Evolutionary conservation across 2,888 invertebrate species (phyloP).

Genomic region (Trachelus troglodyta): DNA sequence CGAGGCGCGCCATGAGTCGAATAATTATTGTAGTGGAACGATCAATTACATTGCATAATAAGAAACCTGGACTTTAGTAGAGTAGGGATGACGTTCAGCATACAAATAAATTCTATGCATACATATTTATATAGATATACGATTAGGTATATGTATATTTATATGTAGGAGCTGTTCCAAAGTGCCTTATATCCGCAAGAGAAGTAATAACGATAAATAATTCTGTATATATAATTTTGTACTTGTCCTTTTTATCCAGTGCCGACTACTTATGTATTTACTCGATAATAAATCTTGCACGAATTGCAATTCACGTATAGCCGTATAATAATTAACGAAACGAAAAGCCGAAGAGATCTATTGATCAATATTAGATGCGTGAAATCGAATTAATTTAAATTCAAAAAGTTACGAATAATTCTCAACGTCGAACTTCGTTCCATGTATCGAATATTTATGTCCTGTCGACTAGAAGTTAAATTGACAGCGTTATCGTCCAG

Average conservation of each 20-base stretch:
- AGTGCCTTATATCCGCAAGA: conserved; percentile 61
- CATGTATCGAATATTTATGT: not conserved
- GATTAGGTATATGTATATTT: conserved; percentile 31
- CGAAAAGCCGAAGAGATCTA: not conserved
- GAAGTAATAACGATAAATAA: conserved; percentile 34
- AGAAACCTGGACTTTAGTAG: conserved; percentile 20
- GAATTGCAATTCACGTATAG: not conserved
- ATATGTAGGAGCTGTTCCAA: conserved; percentile 48
- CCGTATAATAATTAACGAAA: not conserved
- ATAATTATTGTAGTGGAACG: conserved; percentile 63
- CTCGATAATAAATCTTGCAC: conserved; percentile 31
- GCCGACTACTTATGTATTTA: conserved; percentile 36
- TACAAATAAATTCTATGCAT: conserved; percentile 23
- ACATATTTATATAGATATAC: conserved; percentile 25
- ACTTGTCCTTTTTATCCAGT: conserved; percentile 37
- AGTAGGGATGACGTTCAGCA: conserved; percentile 31
- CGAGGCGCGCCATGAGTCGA: conserved; percentile 59
- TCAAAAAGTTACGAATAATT: not conserved
- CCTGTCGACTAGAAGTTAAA: not conserved
- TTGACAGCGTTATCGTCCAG: not conserved
- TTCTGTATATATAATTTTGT: conserved; percentile 57
- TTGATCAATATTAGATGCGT: not conserved
- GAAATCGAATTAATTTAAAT: conserved; percentile 7
- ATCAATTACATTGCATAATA: conserved; percentile 64
- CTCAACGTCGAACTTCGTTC: not conserved